Evolutionary conservation across 2,888 invertebrate species (phyloP).

Genomic region (Callyntrura sp.): DNA sequence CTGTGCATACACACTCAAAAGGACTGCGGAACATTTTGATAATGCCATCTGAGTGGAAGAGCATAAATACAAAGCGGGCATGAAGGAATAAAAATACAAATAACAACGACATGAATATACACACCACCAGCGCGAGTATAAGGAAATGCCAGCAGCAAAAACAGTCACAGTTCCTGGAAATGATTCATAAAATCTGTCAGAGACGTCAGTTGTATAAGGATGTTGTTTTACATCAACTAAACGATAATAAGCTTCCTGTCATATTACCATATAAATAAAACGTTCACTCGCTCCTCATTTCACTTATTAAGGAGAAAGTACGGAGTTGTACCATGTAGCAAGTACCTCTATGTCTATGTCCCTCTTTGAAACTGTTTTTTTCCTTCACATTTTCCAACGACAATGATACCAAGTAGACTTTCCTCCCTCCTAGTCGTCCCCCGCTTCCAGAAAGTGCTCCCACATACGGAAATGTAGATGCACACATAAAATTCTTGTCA

Average conservation of each 20-base stretch:
- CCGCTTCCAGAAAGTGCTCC: background rate
- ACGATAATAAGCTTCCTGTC: background rate
- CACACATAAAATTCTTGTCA: conserved; percentile 40
- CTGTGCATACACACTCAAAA: background rate
- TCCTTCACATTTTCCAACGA: background rate
- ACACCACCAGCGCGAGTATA: background rate
- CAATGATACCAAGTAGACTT: background rate
- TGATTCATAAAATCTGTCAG: conserved; percentile 64
- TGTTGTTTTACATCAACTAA: conserved; percentile 8
- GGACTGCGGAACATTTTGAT: background rate
- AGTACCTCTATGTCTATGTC: too few species aligned
- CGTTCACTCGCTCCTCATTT: background rate
- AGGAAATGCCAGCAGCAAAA: background rate
- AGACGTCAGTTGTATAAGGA: conserved; percentile 39
- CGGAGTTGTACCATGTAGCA: too few species aligned
- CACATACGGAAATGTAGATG: background rate
- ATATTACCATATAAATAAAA: conserved; percentile 3
- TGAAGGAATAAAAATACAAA: background rate
- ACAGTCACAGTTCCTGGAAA: conserved; percentile 36
- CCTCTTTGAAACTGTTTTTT: background rate
- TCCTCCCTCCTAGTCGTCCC: too few species aligned
- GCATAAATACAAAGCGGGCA: background rate
- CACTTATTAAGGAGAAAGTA: background rate
- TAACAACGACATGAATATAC: background rate
- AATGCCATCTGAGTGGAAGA: background rate